These are phyloP conservation scores for Columba guinea DNA, from an alignment of 2,797 vertebrate genomes.

Conservation along the genomic window DNA sequence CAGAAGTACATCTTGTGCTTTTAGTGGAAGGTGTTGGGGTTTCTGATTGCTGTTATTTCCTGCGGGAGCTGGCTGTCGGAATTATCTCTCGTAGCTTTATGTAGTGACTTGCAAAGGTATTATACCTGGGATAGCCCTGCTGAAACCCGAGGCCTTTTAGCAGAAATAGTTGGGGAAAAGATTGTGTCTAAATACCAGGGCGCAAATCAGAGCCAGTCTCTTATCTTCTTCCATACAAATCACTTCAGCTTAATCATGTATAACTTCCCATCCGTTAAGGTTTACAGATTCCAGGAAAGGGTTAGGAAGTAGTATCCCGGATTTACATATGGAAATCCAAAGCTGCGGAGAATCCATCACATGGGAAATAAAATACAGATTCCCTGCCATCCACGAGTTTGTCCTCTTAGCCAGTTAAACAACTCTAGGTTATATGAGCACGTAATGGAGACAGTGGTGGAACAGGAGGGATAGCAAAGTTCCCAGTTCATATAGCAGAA, in stretches of 20 bases:
- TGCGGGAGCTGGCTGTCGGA: not conserved
- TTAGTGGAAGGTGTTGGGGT: not conserved
- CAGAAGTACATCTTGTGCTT: slow-evolving; percentile 16
- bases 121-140: not conserved
- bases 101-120: not conserved
- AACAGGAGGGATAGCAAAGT: not conserved
- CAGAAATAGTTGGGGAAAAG: not conserved
- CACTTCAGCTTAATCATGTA: not conserved
- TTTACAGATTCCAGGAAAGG: not conserved
- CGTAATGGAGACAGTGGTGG: not conserved
- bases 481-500: not conserved
- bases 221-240: not conserved
- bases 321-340: slow-evolving; percentile 6
- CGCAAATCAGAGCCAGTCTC: not conserved
- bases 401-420: not conserved
- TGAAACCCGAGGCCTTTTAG: not conserved
- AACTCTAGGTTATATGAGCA: not conserved
- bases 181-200: not conserved
- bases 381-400: not conserved
- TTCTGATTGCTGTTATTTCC: slow-evolving; percentile 14
- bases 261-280: not conserved
- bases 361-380: not conserved
- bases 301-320: slow-evolving; percentile 6
- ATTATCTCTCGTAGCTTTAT: not conserved
- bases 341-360: not conserved